Evolutionary conservation across 2,113 vertebrate genomes (phyloP).

Genomic region (Pelodiscus sinensis): DNA sequence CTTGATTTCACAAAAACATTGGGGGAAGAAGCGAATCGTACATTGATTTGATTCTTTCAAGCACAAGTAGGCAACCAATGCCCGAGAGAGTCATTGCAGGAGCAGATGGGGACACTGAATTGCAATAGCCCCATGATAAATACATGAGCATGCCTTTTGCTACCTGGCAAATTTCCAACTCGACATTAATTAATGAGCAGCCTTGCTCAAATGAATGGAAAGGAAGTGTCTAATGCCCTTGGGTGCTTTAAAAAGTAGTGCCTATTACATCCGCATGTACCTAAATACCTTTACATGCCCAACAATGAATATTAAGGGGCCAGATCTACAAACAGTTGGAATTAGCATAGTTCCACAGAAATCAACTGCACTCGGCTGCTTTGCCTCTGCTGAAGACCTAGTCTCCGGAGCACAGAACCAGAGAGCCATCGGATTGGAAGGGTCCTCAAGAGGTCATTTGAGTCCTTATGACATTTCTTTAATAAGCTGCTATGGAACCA

Average conservation of each 20-base stretch:
- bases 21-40: not conserved
- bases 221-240: not conserved
- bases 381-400: not conserved
- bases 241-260: not conserved
- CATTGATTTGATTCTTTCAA: not conserved
- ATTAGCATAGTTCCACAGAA: not conserved
- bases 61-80: not conserved
- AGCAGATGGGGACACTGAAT: rapidly evolving
- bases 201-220: not conserved
- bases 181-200: not conserved
- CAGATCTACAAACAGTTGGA: not conserved
- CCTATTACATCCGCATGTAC: not conserved
- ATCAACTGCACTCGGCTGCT: not conserved
- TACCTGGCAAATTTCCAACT: not conserved
- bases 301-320: not conserved
- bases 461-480: not conserved
- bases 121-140: not conserved
- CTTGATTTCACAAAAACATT: not conserved
- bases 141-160: rapidly evolving
- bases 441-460: not conserved
- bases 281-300: not conserved
- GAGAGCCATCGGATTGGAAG: not conserved
- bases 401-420: not conserved
- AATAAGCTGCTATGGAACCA: not conserved
- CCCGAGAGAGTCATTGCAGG: not conserved